Evolutionary conservation across 2,888 invertebrate species (phyloP), one percentile per base, ranked within the genome.

Genomic region (Drosophila tripunctata): DNA sequence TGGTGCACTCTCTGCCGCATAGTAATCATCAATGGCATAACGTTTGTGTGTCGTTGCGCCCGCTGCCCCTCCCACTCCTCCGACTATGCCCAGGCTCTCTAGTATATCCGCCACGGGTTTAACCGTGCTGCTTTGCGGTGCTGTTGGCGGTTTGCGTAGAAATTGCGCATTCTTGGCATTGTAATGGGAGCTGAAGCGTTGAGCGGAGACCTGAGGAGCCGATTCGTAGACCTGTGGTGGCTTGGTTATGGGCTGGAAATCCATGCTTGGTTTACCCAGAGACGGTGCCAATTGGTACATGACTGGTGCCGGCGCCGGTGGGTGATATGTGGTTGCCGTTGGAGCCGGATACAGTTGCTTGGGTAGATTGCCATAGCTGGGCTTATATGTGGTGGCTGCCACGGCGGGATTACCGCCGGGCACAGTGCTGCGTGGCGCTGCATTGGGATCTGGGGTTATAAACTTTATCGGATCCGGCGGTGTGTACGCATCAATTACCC

Each of bases 341-440:
- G 89, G 76, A 35, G 86, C 74, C 57, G 81, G 58, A n/a, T 54
- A 48, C 48, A 78, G 47, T 57, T 79, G 71, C 57, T 61, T 88
- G 7, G 12, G 51, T 45, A 43, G 52, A 31, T 30, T 38, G n/a
- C 52, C 44, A 33, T 92, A 87, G 5, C 91, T 92, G 4, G 92
- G 92, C 54, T 91, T 91, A 71, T 93, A 93, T 1, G 93, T 92
- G 4, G 92, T 92, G 17, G 91, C 91, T n/a, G 89, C 90, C 30
- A 90, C 67, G 21, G 92, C 91, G 0, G 88, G 82, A 79, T 85
- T 83, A 5, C 79, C 87, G 0, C 82, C 81, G 1, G 87, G 80
- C 8, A 85, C 82, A 6, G 89, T 90, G 4, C 81, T 79, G 12
- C 89, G 82, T 0, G 88, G 88, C 19, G 84, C 58, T 0, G 85